These are phyloP conservation scores for Drosophila glabriapex DNA, from an alignment of 2,888 invertebrate genomes.

Conservation along the genomic window DNA sequence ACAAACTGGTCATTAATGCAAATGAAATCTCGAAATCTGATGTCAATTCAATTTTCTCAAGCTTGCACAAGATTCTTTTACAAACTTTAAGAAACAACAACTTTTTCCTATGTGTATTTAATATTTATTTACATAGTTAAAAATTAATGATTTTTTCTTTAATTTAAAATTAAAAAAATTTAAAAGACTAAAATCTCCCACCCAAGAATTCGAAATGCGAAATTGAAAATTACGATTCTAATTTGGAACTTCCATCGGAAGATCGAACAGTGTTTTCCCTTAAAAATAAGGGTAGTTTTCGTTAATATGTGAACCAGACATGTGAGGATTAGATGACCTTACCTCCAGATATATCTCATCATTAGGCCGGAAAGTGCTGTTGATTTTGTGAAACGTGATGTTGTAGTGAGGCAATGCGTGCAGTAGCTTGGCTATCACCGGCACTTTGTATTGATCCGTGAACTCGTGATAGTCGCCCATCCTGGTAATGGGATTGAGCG, in stretches of 20 bases:
- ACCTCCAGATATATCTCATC: conserved; percentile 97
- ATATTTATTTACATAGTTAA: background rate
- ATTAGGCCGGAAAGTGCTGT: conserved; percentile 95
- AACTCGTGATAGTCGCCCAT: conserved; percentile 85
- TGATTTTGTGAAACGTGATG: conserved; percentile 94
- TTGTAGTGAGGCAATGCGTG: conserved; percentile 97
- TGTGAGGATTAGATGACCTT: conserved; percentile 57
- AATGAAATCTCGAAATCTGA: background rate
- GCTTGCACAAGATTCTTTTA: background rate
- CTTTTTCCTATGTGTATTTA: background rate
- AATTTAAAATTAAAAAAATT: background rate
- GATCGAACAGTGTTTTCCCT: background rate
- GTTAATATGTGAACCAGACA: background rate
- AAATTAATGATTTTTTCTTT: background rate
- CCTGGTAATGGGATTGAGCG: conserved; percentile 25
- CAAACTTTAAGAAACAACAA: background rate
- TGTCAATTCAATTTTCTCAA: background rate
- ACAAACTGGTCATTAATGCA: background rate
- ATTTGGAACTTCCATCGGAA: background rate
- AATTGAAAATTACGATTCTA: background rate
- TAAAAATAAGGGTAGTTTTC: background rate
- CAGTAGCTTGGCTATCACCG: conserved; percentile 93
- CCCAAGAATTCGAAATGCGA: background rate
- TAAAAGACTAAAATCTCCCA: background rate
- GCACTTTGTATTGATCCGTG: conserved; percentile 92